These are phyloP conservation scores for Parnassius glacialis DNA, from an alignment of 2,888 invertebrate genomes.

Conservation along the genomic window DNA sequence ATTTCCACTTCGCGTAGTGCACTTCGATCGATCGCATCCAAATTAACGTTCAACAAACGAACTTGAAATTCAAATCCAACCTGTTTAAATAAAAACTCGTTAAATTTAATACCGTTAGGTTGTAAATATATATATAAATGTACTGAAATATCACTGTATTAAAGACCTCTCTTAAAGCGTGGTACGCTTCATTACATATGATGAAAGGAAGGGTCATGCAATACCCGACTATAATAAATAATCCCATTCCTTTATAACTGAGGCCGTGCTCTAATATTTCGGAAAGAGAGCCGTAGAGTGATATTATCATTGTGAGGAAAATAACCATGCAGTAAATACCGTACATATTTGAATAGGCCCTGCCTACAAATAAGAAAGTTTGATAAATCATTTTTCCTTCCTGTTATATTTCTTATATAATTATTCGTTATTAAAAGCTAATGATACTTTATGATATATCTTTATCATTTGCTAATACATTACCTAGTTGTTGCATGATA, in stretches of 20 bases:
- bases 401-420: not conserved
- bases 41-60: conserved; percentile 84
- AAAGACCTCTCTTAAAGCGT: conserved; percentile 82
- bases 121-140: conserved; percentile 5
- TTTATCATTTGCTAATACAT: not conserved
- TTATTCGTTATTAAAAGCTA: not conserved
- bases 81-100: conserved; percentile 40
- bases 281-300: conserved; percentile 85
- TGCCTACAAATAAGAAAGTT: conserved; percentile 52
- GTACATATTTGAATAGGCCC: conserved; percentile 89
- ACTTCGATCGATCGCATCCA: conserved; percentile 82
- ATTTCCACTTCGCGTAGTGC: conserved; percentile 86
- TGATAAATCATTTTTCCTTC: not conserved
- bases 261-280: conserved; percentile 87
- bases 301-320: conserved; percentile 87
- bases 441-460: not conserved
- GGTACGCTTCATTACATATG: conserved; percentile 87
- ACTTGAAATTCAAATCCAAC: conserved; percentile 83
- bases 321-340: conserved; percentile 87
- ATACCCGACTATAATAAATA: conserved; percentile 86
- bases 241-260: conserved; percentile 86
- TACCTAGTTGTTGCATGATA: conserved; percentile 88
- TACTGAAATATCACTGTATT: conserved; percentile 31
- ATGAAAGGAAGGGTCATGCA: conserved; percentile 86
- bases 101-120: not conserved